Conservation (phyloP, 2,113 vertebrate species). For the Spheniscus mendiculus region DNA sequence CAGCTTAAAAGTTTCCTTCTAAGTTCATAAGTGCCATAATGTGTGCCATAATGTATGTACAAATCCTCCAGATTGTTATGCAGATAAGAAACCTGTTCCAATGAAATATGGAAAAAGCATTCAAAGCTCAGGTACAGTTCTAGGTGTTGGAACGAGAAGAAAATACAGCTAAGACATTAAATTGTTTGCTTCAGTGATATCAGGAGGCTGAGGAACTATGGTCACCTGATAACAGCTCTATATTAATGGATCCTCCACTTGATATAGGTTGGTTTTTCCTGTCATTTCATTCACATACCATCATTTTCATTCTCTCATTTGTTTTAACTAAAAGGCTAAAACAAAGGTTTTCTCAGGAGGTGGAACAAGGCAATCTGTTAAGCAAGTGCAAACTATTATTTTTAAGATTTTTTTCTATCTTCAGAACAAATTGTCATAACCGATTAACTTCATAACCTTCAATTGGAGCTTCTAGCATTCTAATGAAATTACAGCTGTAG, state of each 20-base stretch:
- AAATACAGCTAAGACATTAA: background rate
- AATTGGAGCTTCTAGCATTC: background rate
- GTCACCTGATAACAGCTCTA: background rate
- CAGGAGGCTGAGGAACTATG: background rate
- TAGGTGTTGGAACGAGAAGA: background rate
- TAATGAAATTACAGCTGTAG: background rate
- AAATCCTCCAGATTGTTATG: background rate
- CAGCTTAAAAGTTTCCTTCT: background rate
- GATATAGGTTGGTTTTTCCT: background rate
- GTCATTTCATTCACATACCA: fast-evolving
- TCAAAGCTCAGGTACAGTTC: background rate
- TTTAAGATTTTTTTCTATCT: background rate
- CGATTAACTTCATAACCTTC: background rate
- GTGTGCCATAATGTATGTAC: background rate
- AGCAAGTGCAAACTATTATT: background rate
- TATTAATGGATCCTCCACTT: background rate
- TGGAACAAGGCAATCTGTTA: background rate
- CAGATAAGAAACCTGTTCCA: background rate
- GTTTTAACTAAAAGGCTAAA: background rate
- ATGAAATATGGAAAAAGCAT: background rate
- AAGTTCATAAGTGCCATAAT: fast-evolving
- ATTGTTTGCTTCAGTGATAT: background rate
- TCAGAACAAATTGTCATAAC: background rate
- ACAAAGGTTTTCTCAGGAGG: background rate
- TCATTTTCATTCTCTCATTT: background rate